A percentile compares a stretch with the other conserved stretches of the same genome.
phyloP scores from a whole-genome alignment of 2,797 vertebrate genomes.

The Fundulus diaphanus region DNA sequence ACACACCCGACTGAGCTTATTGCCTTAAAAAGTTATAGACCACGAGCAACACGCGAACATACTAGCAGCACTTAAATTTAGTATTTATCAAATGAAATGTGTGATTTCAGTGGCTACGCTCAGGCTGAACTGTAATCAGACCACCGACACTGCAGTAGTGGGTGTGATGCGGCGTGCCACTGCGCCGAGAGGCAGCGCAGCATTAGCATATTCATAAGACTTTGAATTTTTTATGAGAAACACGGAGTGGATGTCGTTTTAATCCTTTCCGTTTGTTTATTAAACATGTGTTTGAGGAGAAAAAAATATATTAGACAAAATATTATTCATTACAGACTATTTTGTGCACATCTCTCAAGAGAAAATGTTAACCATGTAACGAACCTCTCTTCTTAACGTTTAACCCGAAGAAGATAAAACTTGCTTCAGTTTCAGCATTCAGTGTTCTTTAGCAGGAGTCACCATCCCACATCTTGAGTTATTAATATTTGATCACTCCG shows the following conservation, averaged over 20 bases:
- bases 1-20: constrained; percentile 5
- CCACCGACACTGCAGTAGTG: constrained; percentile 12
- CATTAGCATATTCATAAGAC: constrained; percentile 45
- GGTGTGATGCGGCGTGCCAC: constrained; percentile 12
- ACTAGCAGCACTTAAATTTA: constrained; percentile 6
- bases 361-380: neutral
- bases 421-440: neutral
- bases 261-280: constrained; percentile 37
- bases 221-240: constrained; percentile 31
- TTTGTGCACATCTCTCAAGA: neutral
- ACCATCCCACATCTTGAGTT: neutral
- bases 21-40: constrained; percentile 3
- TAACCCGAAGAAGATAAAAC: neutral
- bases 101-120: constrained; percentile 13
- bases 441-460: neutral
- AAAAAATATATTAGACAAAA: constrained; percentile 9
- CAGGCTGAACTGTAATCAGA: constrained; percentile 22
- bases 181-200: neutral
- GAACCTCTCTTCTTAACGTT: neutral
- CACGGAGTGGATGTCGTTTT: constrained; percentile 17
- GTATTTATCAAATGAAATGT: constrained; percentile 23
- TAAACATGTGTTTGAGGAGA: constrained; percentile 9
- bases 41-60: neutral
- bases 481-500: neutral
- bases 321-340: constrained; percentile 4